Evolutionary conservation across 30 jellyfish, hydroid and myxozoan genomes (phyloP).

Genomic region (Catostylus mosaicus): DNA sequence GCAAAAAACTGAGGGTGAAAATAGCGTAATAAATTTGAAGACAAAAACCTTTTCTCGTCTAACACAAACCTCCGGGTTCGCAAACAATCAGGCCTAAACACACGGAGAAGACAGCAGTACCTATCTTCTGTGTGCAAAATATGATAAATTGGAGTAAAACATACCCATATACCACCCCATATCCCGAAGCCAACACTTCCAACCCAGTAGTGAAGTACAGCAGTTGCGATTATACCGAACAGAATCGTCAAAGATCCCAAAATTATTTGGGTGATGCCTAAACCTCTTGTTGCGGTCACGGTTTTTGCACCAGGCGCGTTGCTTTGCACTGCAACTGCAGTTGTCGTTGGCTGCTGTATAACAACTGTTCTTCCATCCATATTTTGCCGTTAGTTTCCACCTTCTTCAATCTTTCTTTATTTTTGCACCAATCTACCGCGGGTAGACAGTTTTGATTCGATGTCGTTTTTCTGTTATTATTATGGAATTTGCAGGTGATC

Average conservation of each 20-base stretch:
- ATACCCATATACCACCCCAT: constrained; percentile 68
- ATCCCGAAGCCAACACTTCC: constrained; percentile 50
- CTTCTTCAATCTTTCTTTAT: no score
- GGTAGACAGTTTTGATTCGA: no score
- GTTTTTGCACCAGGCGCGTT: neutral
- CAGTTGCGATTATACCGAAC: constrained; percentile 34
- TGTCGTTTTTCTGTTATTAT: no score
- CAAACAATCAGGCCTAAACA: no score
- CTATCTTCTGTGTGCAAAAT: neutral
- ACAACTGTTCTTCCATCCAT: neutral
- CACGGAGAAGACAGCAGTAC: no score
- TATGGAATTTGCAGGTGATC: no score
- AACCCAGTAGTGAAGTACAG: constrained; percentile 44
- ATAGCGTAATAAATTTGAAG: no score
- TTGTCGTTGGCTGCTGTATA: neutral
- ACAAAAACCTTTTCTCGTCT: no score
- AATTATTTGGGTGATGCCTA: constrained; percentile 49
- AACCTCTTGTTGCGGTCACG: constrained; percentile 18
- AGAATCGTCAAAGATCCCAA: constrained; percentile 28
- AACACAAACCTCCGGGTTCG: no score
- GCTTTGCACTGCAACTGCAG: neutral
- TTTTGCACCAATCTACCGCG: no score
- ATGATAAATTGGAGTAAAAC: neutral
- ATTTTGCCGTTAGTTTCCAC: neutral
- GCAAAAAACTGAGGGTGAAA: no score